Evolutionary conservation across 2,888 invertebrate species (phyloP).

Genomic region (Dynastes maya): DNA sequence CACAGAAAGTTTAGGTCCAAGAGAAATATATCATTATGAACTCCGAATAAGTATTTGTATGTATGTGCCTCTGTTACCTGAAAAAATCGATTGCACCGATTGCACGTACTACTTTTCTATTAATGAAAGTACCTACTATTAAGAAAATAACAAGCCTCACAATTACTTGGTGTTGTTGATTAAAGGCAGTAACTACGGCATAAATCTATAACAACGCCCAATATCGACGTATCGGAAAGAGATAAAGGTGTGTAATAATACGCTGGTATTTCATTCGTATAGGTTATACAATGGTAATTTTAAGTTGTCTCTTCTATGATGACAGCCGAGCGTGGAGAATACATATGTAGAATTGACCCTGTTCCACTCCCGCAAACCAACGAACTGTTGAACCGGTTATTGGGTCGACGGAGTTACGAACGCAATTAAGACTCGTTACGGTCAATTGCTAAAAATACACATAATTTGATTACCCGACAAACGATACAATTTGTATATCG

Average conservation of each 20-base stretch:
- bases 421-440: constrained; percentile 38
- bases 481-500: constrained; percentile 3
- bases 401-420: constrained; percentile 19
- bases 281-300: constrained; percentile 19
- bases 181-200: not conserved
- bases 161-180: not conserved
- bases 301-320: constrained; percentile 10
- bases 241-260: constrained; percentile 32
- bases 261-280: constrained; percentile 13
- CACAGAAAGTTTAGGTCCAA: no score
- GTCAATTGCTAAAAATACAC: constrained; percentile 33
- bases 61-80: no score
- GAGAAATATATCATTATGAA: not conserved
- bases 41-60: not conserved
- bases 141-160: not conserved
- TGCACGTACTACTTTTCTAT: constrained; percentile 12
- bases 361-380: constrained; percentile 41
- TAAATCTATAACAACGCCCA: constrained; percentile 1
- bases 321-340: not conserved
- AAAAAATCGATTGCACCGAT: not conserved
- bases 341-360: constrained; percentile 23
- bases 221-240: not conserved
- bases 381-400: constrained; percentile 14
- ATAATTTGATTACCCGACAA: constrained; percentile 22
- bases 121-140: not conserved